A percentile compares a stretch with the other conserved stretches of the same genome.
Conservation (phyloP, 2,113 vertebrate species). For the Climacteris rufus region DNA sequence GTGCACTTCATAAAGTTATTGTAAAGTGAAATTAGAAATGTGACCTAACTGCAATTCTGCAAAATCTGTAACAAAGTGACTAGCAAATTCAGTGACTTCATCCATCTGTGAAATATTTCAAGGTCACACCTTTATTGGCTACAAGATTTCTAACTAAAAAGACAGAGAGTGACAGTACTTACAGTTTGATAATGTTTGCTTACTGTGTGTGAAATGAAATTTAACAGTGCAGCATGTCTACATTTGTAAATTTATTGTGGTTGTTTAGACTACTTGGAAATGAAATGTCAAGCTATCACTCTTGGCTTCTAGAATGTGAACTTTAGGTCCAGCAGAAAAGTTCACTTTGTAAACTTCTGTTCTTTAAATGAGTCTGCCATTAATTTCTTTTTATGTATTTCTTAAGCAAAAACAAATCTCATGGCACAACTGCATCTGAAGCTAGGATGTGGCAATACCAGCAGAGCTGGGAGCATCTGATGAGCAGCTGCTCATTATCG, state of each 20-base stretch:
- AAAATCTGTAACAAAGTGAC: conserved; percentile 29
- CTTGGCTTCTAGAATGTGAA: not conserved
- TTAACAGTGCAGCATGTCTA: conserved; percentile 69
- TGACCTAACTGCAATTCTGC: conserved; percentile 24
- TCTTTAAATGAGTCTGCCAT: not conserved
- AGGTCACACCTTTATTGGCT: conserved; percentile 65
- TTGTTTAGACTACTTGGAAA: conserved; percentile 72
- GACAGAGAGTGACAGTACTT: conserved; percentile 69
- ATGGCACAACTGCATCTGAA: not conserved
- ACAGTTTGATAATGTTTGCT: conserved; percentile 74
- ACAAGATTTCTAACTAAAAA: conserved; percentile 74
- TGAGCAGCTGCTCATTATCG: not conserved
- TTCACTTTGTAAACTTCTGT: not conserved
- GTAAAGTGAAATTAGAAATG: conserved; percentile 7
- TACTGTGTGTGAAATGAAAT: conserved; percentile 80
- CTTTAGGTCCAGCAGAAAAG: not conserved
- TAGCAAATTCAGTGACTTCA: conserved; percentile 59
- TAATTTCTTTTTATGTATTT: not conserved
- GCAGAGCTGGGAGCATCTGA: not conserved
- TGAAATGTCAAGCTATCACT: conserved; percentile 53
- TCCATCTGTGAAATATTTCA: conserved; percentile 74
- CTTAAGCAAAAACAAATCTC: not conserved
- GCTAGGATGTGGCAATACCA: not conserved
- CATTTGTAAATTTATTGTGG: conserved; percentile 75
- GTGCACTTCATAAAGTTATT: not conserved